Conservation (phyloP, 2,797 vertebrate genomes). For the Sorex maritimensis region DNA sequence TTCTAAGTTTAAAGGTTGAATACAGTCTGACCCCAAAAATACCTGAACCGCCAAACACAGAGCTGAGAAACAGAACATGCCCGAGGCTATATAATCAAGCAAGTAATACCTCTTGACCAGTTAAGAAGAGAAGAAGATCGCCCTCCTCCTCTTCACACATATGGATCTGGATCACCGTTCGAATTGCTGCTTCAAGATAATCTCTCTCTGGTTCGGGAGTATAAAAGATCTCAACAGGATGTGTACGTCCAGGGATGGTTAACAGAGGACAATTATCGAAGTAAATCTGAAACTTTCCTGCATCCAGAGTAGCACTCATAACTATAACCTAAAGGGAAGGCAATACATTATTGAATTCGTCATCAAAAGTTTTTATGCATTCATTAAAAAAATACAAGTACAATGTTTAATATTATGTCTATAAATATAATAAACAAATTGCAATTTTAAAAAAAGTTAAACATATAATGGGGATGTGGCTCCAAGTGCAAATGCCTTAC, state of each 20-base stretch:
- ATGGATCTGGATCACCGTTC: conserved; percentile 98
- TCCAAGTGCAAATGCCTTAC: too few relatives aligned
- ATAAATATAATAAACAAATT: neutral
- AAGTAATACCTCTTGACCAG: conserved; percentile 96
- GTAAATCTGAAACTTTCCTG: conserved; percentile 98
- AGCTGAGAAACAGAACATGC: neutral
- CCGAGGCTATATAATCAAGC: neutral
- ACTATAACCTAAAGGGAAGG: conserved; percentile 94
- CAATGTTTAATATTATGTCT: neutral
- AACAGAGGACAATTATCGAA: conserved; percentile 98
- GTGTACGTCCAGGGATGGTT: conserved; percentile 97
- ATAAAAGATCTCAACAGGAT: conserved; percentile 99
- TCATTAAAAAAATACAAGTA: conserved; percentile 21
- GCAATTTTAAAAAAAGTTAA: neutral
- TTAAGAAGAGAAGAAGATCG: conserved; percentile 96
- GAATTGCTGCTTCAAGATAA: conserved; percentile 98
- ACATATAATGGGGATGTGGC: too few relatives aligned
- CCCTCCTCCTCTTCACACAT: conserved; percentile 98
- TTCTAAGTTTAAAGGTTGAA: conserved; percentile 3
- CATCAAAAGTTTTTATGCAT: neutral
- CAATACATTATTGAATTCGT: conserved; percentile 50
- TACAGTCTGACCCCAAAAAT: too few relatives aligned
- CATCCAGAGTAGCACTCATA: conserved; percentile 98
- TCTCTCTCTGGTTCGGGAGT: conserved; percentile 97
- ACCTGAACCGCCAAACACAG: too few relatives aligned